Conservation (phyloP, 2,113 vertebrate species). For the Lasiurus cinereus region DNA sequence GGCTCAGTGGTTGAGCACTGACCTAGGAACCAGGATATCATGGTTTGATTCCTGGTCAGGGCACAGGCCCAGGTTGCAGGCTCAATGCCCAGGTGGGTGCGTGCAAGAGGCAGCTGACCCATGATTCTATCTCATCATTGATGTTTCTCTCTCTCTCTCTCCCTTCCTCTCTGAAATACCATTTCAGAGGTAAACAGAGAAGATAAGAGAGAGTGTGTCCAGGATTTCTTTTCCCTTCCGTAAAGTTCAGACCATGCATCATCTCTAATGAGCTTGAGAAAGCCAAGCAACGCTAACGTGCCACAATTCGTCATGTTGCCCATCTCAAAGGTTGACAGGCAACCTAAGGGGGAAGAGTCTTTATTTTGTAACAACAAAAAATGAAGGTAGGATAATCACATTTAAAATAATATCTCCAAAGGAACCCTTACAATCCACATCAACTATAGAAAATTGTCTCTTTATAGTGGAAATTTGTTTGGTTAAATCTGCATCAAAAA, state of each 20-base stretch:
- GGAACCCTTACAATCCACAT: slow-evolving; percentile 24
- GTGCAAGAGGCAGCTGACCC: too few species aligned
- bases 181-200: slow-evolving; percentile 73
- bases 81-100: too few species aligned
- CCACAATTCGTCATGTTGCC: slow-evolving; percentile 86
- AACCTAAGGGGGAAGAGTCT: slow-evolving; percentile 77
- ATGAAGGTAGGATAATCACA: neutral
- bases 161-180: too few species aligned
- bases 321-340: slow-evolving; percentile 87
- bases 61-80: too few species aligned
- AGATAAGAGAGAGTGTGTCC: slow-evolving; percentile 69
- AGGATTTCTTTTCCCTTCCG: slow-evolving; percentile 68
- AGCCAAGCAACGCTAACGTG: slow-evolving; percentile 85
- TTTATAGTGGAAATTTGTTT: neutral
- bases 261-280: slow-evolving; percentile 89
- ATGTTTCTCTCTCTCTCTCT: too few species aligned
- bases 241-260: slow-evolving; percentile 87
- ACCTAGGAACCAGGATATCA: too few species aligned
- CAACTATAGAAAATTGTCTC: neutral
- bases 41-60: too few species aligned
- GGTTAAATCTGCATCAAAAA: too few species aligned
- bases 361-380: slow-evolving; percentile 79
- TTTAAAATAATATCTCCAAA: slow-evolving; percentile 69
- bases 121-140: too few species aligned
- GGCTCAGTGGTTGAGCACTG: too few species aligned